Conservation (phyloP, 2,113 vertebrate species). For the Corythornis madagascariensis region DNA sequence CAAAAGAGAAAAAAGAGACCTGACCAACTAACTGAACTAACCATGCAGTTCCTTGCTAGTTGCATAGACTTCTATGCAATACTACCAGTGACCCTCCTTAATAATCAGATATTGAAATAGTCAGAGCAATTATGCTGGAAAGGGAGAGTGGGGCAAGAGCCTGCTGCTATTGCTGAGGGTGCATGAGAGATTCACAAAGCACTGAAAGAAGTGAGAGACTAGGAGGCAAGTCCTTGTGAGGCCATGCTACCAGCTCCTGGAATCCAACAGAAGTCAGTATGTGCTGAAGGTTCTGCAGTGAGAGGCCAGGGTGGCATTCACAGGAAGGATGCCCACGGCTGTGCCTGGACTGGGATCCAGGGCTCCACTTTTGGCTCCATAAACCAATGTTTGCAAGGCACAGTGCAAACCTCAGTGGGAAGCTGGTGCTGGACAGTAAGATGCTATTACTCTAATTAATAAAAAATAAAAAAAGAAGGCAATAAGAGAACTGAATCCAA, state of each 20-base stretch:
- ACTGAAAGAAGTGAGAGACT: neutral
- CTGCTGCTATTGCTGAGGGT: neutral
- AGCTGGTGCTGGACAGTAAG: neutral
- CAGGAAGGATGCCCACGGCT: neutral
- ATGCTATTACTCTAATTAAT: neutral
- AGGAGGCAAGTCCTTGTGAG: neutral
- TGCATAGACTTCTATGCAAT: neutral
- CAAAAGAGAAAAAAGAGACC: constrained; percentile 56
- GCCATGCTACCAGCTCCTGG: neutral
- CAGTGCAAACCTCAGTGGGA: accelerated
- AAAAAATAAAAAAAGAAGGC: too few relatives aligned
- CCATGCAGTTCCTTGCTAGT: neutral
- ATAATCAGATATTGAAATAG: constrained; percentile 34
- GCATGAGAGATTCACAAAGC: neutral
- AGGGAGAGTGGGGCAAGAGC: neutral
- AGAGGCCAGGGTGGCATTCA: neutral
- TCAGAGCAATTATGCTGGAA: neutral
- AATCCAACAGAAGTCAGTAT: neutral
- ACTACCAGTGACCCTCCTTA: constrained; percentile 4
- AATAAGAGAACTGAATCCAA: neutral
- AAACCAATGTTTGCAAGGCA: neutral
- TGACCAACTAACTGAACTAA: neutral
- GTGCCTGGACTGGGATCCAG: neutral
- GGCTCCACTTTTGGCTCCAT: neutral
- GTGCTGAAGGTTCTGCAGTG: neutral